Conservation (phyloP, 2,113 vertebrate species). For the Callorhinus ursinus region DNA sequence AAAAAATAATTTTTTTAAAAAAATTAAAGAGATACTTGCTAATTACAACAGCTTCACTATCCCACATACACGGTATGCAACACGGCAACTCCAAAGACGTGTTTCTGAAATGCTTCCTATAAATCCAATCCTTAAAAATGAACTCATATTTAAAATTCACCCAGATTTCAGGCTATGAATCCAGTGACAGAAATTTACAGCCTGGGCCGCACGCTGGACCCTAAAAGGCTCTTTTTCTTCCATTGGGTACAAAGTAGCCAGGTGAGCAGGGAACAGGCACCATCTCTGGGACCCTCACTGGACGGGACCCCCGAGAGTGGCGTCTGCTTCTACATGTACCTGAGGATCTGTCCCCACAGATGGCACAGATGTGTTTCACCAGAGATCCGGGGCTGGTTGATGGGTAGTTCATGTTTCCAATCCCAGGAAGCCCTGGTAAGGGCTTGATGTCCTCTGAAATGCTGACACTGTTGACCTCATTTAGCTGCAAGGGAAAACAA, state of each 20-base stretch:
- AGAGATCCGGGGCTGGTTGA: slow-evolving; percentile 93
- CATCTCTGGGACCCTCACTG: not conserved
- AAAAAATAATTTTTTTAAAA: not conserved
- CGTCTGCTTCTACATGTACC: slow-evolving; percentile 81
- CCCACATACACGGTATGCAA: not conserved
- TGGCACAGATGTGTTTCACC: slow-evolving; percentile 97
- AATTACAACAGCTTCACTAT: not conserved
- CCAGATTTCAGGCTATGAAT: not conserved
- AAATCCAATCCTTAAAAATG: not conserved
- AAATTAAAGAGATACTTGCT: not conserved
- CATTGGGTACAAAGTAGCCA: not conserved
- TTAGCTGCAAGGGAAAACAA: slow-evolving; percentile 87
- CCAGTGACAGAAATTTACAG: not conserved
- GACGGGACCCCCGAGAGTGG: not conserved
- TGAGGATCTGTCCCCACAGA: slow-evolving; percentile 98
- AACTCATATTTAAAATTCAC: not conserved
- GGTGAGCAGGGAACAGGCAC: accelerated
- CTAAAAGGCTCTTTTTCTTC: not conserved
- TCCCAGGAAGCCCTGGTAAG: slow-evolving; percentile 89
- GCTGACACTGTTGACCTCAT: slow-evolving; percentile 91
- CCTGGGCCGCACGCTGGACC: no score
- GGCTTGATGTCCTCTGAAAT: slow-evolving; percentile 95
- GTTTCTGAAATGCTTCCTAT: not conserved
- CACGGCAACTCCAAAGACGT: no score
- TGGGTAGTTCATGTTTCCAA: slow-evolving; percentile 92